These are phyloP conservation scores for Thymelicus acteon DNA, from an alignment of 2,888 invertebrate species.

Conservation along the genomic window DNA sequence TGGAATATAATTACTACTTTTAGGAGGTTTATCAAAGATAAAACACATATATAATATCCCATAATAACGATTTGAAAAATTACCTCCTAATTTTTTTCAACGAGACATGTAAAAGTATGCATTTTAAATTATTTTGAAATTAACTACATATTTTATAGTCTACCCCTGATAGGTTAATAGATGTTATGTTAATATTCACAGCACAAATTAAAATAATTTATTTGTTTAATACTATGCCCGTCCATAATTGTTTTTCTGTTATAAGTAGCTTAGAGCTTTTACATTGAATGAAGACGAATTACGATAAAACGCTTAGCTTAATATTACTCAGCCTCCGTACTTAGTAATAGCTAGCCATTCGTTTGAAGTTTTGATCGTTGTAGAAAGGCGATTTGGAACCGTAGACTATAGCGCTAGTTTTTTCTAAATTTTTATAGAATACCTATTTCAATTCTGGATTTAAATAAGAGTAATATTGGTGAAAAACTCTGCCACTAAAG, in stretches of 20 bases:
- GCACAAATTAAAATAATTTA: constrained; percentile 29
- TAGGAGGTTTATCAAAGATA: too few relatives aligned
- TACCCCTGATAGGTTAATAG: background rate
- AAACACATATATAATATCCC: too few relatives aligned
- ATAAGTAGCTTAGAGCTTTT: constrained; percentile 34
- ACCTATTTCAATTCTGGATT: constrained; percentile 42
- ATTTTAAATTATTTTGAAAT: too few relatives aligned
- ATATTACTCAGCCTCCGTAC: constrained; percentile 28
- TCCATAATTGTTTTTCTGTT: constrained; percentile 34
- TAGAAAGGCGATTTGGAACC: constrained; percentile 29
- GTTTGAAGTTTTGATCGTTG: constrained; percentile 31
- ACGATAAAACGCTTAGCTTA: constrained; percentile 30
- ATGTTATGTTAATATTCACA: constrained; percentile 7
- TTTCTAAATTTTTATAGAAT: constrained; percentile 51
- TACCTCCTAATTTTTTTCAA: too few relatives aligned
- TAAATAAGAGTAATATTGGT: constrained; percentile 37
- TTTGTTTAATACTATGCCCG: constrained; percentile 33
- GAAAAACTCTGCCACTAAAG: constrained; percentile 3
- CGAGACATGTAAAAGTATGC: too few relatives aligned
- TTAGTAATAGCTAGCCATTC: constrained; percentile 31
- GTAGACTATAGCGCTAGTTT: constrained; percentile 42
- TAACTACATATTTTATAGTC: constrained; percentile 11
- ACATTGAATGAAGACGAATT: constrained; percentile 34
- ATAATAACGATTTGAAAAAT: too few relatives aligned
- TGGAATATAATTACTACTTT: too few relatives aligned